These are phyloP conservation scores for pig (Sus scrofa) DNA, from an alignment of 2,113 vertebrate species.

Conservation along the genomic window DNA sequence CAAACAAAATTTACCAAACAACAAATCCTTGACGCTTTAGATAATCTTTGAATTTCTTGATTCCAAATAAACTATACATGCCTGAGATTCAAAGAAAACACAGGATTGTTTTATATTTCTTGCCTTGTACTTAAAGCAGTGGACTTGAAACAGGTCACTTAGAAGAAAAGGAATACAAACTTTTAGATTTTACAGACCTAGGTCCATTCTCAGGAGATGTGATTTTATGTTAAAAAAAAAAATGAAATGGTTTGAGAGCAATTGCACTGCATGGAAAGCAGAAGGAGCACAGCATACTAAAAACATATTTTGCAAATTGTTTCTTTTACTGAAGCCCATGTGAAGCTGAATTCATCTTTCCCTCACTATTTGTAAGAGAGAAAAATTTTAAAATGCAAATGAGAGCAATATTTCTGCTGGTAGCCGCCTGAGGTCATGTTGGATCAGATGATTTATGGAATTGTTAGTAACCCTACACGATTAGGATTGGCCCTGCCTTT, in stretches of 20 bases:
- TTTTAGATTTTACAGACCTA: background rate
- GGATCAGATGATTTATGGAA: slow-evolving; percentile 76
- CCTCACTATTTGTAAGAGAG: slow-evolving; percentile 5
- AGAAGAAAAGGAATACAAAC: background rate
- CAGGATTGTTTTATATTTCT: background rate
- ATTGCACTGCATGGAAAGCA: background rate
- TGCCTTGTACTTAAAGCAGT: background rate
- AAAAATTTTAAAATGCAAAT: slow-evolving; percentile 74
- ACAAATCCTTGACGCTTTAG: background rate
- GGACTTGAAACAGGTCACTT: background rate
- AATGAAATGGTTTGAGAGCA: slow-evolving; percentile 55
- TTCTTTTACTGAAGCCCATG: slow-evolving; percentile 28
- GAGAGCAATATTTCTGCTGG: slow-evolving; percentile 70
- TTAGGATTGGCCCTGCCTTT: slow-evolving; percentile 40
- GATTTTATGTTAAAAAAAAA: slow-evolving; percentile 61
- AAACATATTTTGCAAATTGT: slow-evolving; percentile 58
- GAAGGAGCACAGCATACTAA: background rate
- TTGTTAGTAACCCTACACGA: slow-evolving; percentile 62
- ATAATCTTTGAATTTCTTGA: background rate
- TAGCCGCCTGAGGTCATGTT: slow-evolving; percentile 69
- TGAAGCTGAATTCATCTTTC: slow-evolving; percentile 54
- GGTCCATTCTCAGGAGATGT: background rate
- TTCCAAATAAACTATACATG: background rate
- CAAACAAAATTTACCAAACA: background rate
- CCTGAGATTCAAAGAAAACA: background rate